Evolutionary conservation across 2,797 vertebrate genomes (phyloP), one percentile per base, ranked within the genome.

Genomic region (Channa striata): DNA sequence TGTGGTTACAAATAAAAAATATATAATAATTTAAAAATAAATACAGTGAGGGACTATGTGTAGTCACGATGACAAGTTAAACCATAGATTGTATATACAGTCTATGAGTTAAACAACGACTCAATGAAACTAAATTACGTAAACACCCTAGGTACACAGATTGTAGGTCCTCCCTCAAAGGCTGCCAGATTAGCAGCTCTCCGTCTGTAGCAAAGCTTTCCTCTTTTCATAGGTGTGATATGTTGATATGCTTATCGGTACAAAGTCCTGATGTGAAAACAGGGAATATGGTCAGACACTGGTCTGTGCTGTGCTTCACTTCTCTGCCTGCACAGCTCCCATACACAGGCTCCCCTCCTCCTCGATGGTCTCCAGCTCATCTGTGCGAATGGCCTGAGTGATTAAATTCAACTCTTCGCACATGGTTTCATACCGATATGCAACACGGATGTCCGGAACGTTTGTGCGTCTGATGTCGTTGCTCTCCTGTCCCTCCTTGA

Each of bases 391-490:
- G 1, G 97, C 97, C 90, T 98, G 96, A 0, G 95, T 98, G 92
- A 99, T 97, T 30, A 99, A 92, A 39, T 96, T 96, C 86, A 99
- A 49, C 94, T 99, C 98, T 89, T 99, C 97, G 63, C 96, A 98
- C 84, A 99, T 90, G 1, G 98, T 99, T 95, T 99, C 98, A 0
- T 95, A 92, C 19, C 98, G 96, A 77, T 97, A 99, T 8, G 95
- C 95, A 81, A 99, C 95, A 0, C 98, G 96, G 87, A 99, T 99
- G 90, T 98, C 96, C 0, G 98, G 97, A 4, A 99, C 97, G 0
- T 99, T 99, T 82, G 97, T 98, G 30, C 97, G 95, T 7, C 97
- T 93, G 84, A 99, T 99, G 89, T 99, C 97, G 0, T 98, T 99
- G 42, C 96, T 92, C 80, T 97, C 97, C 0, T 96, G 95, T 0